Base-by-base conservation (phyloP, 2,888 invertebrate species). In the Epinotia bilunana region DNA sequence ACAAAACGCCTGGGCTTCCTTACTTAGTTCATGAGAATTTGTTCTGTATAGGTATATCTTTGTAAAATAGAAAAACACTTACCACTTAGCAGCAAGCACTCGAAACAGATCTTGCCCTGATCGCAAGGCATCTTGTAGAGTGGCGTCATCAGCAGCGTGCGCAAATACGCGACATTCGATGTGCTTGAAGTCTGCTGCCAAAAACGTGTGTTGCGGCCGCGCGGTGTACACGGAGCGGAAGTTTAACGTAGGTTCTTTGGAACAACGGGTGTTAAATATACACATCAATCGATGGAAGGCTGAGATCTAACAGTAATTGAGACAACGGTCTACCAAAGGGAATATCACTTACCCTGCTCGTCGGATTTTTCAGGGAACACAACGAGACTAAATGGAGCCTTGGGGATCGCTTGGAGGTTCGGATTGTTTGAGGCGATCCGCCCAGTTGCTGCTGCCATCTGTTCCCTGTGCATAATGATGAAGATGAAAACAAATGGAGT, bases 101-200 rank as follows among this genome's bases (percentile, higher is more conserved):
- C 77, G 78, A 82, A 95, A 95, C 60, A 95, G 83, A 79, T 95
- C 94, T 1, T 77, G 79, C 0, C 79, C 78, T 4, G 77, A 73
- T 0, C 76, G 72, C 61, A 95, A 87, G 20, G 87, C 87, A 39
- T 58, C 77, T 28, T 82, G 80, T 71, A 94, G 86, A 5, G 63
- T 76, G 13, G 65, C 57, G 83, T 94, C 94, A 60, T 80, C 84
- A 23, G 94, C 90, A 57, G 84, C 84, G 81, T 87, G 88, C 76
- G 95, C 94, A 80, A 93, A 89, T 83, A 95, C 90, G 79, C 95
- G 88, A 78, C 94, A 92, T 86, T 95, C 95, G 77, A 93, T 87
- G 82, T 95, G 95, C 79, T 83, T 82, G 86, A 94, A 95, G 87
- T 95, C 95, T 0, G 93, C 94, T 58, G 91, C 91, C 77, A 95